Evolutionary conservation across 2,888 invertebrate species (phyloP), one percentile per base, ranked within the genome.

Genomic region (Napeogenes inachia): DNA sequence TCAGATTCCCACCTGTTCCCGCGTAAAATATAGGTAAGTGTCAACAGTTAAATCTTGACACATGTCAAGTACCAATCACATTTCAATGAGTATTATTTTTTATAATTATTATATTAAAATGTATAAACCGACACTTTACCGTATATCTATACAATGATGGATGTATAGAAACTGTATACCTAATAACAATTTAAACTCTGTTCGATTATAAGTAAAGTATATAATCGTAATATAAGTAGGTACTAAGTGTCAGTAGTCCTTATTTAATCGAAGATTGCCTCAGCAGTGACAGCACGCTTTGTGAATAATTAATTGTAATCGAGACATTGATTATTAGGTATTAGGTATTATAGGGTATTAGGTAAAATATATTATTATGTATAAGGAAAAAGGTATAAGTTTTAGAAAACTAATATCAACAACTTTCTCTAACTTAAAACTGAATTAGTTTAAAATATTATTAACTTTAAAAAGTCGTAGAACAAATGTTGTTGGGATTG

Each of bases 1-100:
- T 12, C 54, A 79, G 80, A 77, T 73, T 74, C 54, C 66, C 64
- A 45, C 65, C 62, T 57, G 65, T 67, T 61, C 71, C 72, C 71
- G 69, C 69, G 63, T 73, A 76, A 74, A 66, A 82, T 80, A 78
- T 76, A 79, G 80, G 82, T 81, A 60, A 81, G 80, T 72, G 62
- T 58, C 50, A 60, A 42, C 21, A 54, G 46, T 63, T 5, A 13
- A 35, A 35, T 21, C n/a, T 47, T 13, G 2, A n/a, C 13, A 47
- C 2, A 38, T 38, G 38, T 38, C 3, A 38, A 38, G 8, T 38
- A 42, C 21, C 21, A 45, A 13, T 32, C 13, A 3, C 1, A 30
- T 8, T 33, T 35, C 55, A 56, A 45, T 33, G 21, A 21, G 21
- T 1, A 54, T 5, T 35, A 30, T 50, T 38, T 38, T 38, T 38